Base-by-base conservation (phyloP, 1,140 invertebrate genomes). In the Diuraphis noxia region DNA sequence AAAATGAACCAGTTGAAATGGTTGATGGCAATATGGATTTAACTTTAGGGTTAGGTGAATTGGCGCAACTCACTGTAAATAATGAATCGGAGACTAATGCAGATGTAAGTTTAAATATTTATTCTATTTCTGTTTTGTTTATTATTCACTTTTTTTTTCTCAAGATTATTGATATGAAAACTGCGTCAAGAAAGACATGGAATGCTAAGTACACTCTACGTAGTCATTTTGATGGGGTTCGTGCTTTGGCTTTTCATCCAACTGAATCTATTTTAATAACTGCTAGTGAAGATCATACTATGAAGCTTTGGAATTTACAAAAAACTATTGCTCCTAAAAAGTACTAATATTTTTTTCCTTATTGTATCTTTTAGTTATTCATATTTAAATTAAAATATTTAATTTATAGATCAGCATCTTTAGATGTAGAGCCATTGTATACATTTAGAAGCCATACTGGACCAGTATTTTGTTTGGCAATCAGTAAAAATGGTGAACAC, bases 291-390 rank as follows among this genome's bases (percentile, higher is more conserved):
- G 99, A 99, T 95, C 98, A 99, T 93, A 99, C 99, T 84, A 95
- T 99, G 1, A 99, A 99, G 95, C 94, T 99, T 92, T 99, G 99
- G 99, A 99, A 99, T 95, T 95, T 99, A 93, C 98, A 99, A 94
- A 99, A 99, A 95, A 99, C 98, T 92, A 97, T 98, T 92, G 97
- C 98, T 93, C 97, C 98, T 88, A 99, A 99, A 95, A 99, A 99
- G 96, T 98, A 94, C 93, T 93, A 79, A 87, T 19, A 25, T 79
- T 63, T 85, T 81, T 88, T 63, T 40, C 13, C 43, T 79, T 79
- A 30, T 43, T 34, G 8, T 77, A 21, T 79, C 21, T 89, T 79
- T 43, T 10, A 46, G 4, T 79, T 19, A 79, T 79, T 72, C 21
- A 82, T 49, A 40, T 40, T 92, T 91, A 36, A 82, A 85, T 91